phyloP scores from a whole-genome alignment of 92 coral and sea anemone species.

The Micromussa lordhowensis region DNA sequence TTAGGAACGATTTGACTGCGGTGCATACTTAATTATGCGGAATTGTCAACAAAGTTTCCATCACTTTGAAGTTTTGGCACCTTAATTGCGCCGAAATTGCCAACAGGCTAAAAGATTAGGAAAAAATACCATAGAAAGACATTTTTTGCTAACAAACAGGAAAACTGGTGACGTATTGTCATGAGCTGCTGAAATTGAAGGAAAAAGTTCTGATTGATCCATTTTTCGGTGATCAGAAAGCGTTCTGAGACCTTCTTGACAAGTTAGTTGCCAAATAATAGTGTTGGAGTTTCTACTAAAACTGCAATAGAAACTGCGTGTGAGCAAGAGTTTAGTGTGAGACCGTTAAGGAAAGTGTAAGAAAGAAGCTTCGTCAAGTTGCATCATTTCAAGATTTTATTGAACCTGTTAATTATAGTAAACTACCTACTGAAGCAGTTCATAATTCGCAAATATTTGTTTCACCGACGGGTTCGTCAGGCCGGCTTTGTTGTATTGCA shows the following conservation, averaged over 20 bases:
- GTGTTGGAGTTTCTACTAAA: background rate
- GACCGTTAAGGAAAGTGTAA: background rate
- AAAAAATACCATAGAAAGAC: no score
- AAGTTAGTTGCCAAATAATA: no score
- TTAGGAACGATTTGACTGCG: background rate
- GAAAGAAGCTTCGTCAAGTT: background rate
- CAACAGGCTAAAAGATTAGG: no score
- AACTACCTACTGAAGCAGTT: background rate
- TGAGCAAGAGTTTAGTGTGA: background rate
- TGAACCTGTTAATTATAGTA: background rate
- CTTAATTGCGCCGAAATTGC: no score
- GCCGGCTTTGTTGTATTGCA: background rate
- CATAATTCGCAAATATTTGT: background rate
- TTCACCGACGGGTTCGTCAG: background rate
- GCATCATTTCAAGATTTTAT: background rate
- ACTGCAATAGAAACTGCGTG: background rate
- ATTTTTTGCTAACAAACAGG: no score
- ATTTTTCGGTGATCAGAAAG: background rate
- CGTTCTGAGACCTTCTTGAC: no score
- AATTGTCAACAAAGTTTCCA: background rate
- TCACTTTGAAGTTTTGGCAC: background rate
- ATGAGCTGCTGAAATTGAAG: no score
- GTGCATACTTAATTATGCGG: background rate
- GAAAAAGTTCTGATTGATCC: background rate
- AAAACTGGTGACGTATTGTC: no score